Conservation (phyloP, 2,113 vertebrate genomes). For the Bambusicola thoracicus region DNA sequence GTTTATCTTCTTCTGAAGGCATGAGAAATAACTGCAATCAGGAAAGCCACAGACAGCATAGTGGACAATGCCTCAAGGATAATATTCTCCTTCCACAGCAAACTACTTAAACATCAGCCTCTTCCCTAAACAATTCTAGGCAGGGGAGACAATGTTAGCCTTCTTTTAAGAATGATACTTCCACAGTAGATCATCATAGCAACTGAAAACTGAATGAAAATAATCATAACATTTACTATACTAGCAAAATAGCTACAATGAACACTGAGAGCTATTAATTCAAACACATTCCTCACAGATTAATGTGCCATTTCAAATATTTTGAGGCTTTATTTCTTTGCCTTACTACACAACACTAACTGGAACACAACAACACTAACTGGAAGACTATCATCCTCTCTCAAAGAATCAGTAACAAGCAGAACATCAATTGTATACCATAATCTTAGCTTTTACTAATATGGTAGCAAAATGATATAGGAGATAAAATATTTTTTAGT, state of each 20-base stretch:
- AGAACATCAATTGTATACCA: neutral
- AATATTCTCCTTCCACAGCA: slow-evolving; percentile 32
- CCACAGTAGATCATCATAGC: neutral
- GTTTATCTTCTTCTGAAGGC: neutral
- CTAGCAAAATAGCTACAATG: neutral
- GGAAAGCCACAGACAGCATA: neutral
- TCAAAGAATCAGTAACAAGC: neutral
- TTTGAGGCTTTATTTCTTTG: neutral
- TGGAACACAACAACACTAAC: neutral
- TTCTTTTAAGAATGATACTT: slow-evolving; percentile 18
- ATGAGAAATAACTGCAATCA: neutral
- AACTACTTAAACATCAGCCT: neutral
- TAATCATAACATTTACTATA: neutral
- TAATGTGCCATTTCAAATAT: neutral
- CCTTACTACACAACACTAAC: neutral
- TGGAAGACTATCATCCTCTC: neutral
- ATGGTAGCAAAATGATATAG: neutral
- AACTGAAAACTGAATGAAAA: neutral
- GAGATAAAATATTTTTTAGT: neutral
- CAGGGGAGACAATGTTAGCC: slow-evolving; percentile 1
- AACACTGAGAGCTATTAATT: neutral
- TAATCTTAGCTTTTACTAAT: neutral
- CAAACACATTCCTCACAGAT: neutral
- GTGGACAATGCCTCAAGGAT: slow-evolving; percentile 13
- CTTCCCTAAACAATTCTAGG: neutral